Conservation (phyloP, 92 coral and sea anemone genomes). For the Diadumene lineata region DNA sequence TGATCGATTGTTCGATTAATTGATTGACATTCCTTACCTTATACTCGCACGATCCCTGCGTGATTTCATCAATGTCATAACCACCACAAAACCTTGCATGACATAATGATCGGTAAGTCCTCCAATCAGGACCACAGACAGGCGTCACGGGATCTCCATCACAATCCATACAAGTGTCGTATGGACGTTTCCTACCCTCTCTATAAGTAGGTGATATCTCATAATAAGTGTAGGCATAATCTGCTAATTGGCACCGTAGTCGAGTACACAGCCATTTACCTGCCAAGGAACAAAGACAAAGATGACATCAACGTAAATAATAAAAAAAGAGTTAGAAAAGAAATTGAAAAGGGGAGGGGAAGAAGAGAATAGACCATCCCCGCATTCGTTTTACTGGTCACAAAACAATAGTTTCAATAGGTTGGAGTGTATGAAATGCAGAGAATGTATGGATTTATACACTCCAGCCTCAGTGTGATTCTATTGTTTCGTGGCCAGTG, state of each 20-base stretch:
- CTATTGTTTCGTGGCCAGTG: no score
- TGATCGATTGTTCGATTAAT: no score
- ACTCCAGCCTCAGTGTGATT: no score
- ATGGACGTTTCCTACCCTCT: conserved; percentile 45
- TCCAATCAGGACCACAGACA: conserved; percentile 98
- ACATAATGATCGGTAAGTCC: conserved; percentile 87
- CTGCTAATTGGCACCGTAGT: conserved; percentile 69
- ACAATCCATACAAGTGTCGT: conserved; percentile 89
- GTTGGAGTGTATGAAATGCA: no score
- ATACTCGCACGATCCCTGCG: conserved; percentile 59
- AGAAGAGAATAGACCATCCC: no score
- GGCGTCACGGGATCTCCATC: conserved; percentile 79
- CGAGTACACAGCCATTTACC: conserved; percentile 89
- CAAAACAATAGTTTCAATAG: no score
- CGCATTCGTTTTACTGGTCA: no score
- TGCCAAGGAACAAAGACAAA: conserved; percentile 12
- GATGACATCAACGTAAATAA: no score
- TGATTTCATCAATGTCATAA: conserved; percentile 57
- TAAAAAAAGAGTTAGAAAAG: no score
- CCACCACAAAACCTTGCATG: conserved; percentile 87
- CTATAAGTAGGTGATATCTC: conserved; percentile 30
- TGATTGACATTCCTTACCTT: neutral
- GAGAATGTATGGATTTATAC: no score
- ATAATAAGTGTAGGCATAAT: conserved; percentile 77
- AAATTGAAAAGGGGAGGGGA: no score